Evolutionary conservation across 92 coral and sea anemone species (phyloP).

Genomic region (Phenganax subtilis): DNA sequence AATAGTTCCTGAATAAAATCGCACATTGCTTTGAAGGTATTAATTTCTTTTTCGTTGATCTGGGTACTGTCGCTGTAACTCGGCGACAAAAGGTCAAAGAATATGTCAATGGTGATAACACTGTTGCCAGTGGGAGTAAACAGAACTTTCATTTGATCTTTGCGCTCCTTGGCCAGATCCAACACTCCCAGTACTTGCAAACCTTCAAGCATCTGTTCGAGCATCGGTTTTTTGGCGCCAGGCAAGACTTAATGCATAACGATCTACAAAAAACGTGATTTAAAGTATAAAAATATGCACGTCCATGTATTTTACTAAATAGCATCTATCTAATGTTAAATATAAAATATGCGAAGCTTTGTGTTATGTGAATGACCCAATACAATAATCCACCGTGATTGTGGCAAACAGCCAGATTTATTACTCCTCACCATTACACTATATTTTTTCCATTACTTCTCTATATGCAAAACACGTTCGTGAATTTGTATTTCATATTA

Average conservation of each 20-base stretch:
- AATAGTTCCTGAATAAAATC: not conserved
- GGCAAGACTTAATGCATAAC: not conserved
- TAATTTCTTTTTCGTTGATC: not conserved
- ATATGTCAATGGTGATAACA: no score
- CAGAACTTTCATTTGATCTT: not conserved
- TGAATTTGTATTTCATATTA: no score
- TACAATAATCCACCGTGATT: no score
- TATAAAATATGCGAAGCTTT: not conserved
- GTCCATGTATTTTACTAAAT: not conserved
- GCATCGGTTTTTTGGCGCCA: no score
- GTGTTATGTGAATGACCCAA: no score
- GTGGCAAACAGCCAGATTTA: no score
- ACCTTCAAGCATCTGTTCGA: not conserved
- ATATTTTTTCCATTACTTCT: no score
- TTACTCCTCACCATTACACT: no score
- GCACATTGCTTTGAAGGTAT: not conserved
- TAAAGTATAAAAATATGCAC: not conserved
- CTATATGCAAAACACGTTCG: no score
- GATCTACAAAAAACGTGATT: not conserved
- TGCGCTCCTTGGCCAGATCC: not conserved
- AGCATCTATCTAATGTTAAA: not conserved
- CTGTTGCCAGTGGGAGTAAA: not conserved
- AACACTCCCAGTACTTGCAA: not conserved
- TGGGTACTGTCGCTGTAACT: slow-evolving; percentile 4
- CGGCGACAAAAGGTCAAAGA: not conserved